These are phyloP conservation scores for Epinephelus lanceolatus DNA, from an alignment of 2,113 vertebrate genomes.

Conservation along the genomic window DNA sequence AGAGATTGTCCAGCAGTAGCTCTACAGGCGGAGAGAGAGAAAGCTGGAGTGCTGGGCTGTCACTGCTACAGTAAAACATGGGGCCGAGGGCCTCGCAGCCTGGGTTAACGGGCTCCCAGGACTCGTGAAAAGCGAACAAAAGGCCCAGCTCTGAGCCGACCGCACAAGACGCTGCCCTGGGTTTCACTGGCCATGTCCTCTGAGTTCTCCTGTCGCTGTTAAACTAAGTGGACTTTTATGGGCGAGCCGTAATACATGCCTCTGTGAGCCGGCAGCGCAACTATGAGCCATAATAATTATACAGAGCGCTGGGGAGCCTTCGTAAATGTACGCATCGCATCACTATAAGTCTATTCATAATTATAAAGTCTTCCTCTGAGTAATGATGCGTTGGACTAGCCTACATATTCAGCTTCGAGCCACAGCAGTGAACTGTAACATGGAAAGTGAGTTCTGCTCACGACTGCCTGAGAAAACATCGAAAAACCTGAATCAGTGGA, in stretches of 20 bases:
- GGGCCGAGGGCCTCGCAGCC: slow-evolving; percentile 66
- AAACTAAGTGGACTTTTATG: slow-evolving; percentile 86
- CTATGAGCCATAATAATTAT: slow-evolving; percentile 74
- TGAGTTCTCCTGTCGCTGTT: slow-evolving; percentile 78
- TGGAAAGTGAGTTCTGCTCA: slow-evolving; percentile 55
- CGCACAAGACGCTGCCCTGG: slow-evolving; percentile 82
- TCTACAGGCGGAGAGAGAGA: slow-evolving; percentile 36
- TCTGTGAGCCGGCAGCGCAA: slow-evolving; percentile 67
- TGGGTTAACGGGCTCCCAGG: slow-evolving; percentile 80
- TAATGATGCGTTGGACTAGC: slow-evolving; percentile 45
- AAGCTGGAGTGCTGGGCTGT: slow-evolving; percentile 56
- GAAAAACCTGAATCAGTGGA: slow-evolving; percentile 32
- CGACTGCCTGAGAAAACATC: slow-evolving; percentile 60
- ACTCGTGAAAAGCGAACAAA: slow-evolving; percentile 84
- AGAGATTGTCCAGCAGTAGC: slow-evolving; percentile 72
- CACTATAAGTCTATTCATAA: slow-evolving; percentile 50
- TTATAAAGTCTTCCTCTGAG: slow-evolving; percentile 57
- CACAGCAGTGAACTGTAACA: slow-evolving; percentile 49
- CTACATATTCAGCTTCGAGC: slow-evolving; percentile 33
- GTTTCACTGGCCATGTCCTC: slow-evolving; percentile 82
- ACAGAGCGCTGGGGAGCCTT: slow-evolving; percentile 65
- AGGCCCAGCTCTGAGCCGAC: slow-evolving; percentile 82
- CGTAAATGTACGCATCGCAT: slow-evolving; percentile 57
- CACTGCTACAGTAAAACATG: slow-evolving; percentile 76
- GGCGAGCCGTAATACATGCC: slow-evolving; percentile 71